Conservation (phyloP, 2,113 vertebrate species). For the Prunella himalayana region DNA sequence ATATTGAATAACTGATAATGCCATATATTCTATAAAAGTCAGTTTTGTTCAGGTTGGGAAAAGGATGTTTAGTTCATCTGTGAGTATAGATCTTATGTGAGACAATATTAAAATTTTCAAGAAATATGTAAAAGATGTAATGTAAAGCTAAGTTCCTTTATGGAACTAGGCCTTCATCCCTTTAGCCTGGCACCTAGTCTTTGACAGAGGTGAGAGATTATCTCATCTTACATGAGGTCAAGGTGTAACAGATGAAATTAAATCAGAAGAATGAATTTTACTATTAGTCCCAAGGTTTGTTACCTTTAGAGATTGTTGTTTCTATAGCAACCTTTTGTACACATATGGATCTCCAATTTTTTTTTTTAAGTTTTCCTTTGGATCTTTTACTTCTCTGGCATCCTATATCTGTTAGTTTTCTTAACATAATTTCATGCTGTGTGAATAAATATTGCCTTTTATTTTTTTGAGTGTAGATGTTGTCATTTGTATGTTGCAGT, state of each 20-base stretch:
- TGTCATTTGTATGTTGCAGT: constrained; percentile 37
- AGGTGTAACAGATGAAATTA: not conserved
- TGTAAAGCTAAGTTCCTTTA: not conserved
- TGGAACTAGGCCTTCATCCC: not conserved
- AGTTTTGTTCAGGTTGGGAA: not conserved
- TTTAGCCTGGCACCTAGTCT: not conserved
- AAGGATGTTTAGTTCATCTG: not conserved
- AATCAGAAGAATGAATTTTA: not conserved
- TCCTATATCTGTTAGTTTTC: not conserved
- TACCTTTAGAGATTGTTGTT: not conserved
- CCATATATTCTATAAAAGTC: not conserved
- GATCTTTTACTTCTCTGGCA: not conserved
- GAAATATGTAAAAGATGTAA: not conserved
- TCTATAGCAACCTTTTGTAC: not conserved
- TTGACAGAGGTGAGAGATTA: not conserved
- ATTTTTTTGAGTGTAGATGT: constrained; percentile 38
- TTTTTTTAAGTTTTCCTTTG: not conserved
- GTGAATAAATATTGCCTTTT: constrained; percentile 12
- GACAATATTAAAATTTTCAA: not conserved
- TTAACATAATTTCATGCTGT: not conserved
- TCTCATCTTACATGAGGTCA: not conserved
- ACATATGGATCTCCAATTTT: not conserved
- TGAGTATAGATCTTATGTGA: not conserved
- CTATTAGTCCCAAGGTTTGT: not conserved
- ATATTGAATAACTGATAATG: not conserved